A percentile compares a stretch with the other conserved stretches of the same genome.
These are phyloP conservation scores for Lutjanus argentimaculatus DNA, from an alignment of 2,797 vertebrate species.

Conservation along the genomic window DNA sequence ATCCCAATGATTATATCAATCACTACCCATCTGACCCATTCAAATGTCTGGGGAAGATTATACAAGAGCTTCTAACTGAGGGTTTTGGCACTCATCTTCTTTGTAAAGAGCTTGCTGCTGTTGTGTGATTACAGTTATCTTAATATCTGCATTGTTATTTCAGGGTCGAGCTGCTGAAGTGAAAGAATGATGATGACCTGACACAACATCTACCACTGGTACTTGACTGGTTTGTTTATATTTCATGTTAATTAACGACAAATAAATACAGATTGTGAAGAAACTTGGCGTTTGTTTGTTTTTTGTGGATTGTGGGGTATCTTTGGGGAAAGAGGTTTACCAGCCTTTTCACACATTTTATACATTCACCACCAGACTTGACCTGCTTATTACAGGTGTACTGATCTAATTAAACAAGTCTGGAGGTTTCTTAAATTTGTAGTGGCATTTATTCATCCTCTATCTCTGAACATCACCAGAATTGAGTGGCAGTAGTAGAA, in stretches of 20 bases:
- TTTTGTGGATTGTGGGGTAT: not conserved
- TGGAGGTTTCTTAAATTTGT: not conserved
- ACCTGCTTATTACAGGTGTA: not conserved
- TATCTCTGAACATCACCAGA: not conserved
- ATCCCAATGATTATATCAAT: constrained; percentile 87
- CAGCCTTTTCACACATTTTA: not conserved
- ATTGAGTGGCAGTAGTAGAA: not conserved
- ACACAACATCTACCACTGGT: not conserved
- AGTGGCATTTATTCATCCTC: not conserved
- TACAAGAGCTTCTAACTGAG: constrained; percentile 65
- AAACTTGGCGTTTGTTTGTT: not conserved
- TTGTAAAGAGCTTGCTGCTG: not conserved
- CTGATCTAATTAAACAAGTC: not conserved
- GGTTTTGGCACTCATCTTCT: constrained; percentile 53
- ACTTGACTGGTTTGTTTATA: not conserved
- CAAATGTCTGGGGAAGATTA: constrained; percentile 81
- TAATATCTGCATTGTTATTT: constrained; percentile 12
- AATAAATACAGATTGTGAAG: constrained; percentile 22
- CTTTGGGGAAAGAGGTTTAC: not conserved
- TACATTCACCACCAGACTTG: not conserved
- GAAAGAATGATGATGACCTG: not conserved
- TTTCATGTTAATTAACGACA: not conserved
- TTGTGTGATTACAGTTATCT: not conserved
- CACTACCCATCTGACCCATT: constrained; percentile 88
- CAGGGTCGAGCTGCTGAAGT: constrained; percentile 30